Conservation (phyloP, 2,888 invertebrate genomes). For the Colletes collaris region DNA sequence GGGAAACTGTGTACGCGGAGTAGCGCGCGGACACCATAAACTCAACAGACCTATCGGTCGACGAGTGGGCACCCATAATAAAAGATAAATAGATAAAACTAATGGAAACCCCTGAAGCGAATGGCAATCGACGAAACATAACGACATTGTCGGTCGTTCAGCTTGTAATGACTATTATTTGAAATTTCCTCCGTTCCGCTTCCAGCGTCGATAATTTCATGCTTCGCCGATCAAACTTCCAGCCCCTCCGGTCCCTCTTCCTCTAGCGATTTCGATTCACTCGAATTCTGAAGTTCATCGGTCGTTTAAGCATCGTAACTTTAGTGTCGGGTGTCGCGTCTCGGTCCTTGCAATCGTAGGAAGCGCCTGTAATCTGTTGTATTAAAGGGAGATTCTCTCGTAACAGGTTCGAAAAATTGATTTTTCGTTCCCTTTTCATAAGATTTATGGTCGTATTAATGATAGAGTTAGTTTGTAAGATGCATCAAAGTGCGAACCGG, state of each 20-base stretch:
- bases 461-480: too few species aligned
- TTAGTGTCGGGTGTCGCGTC: conserved; percentile 8
- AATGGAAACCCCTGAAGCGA: conserved; percentile 36
- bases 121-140: conserved; percentile 37
- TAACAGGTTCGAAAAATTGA: too few species aligned
- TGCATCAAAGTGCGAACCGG: too few species aligned
- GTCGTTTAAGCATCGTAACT: conserved; percentile 39
- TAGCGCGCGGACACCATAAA: conserved; percentile 27
- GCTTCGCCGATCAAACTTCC: conserved; percentile 36
- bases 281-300: conserved; percentile 1
- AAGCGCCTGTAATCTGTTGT: background rate
- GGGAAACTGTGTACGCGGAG: conserved; percentile 16
- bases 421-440: too few species aligned
- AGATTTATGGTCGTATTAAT: too few species aligned
- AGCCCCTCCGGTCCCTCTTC: background rate
- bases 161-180: conserved; percentile 43
- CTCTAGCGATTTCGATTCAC: conserved; percentile 29
- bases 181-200: conserved; percentile 38
- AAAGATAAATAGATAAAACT: conserved; percentile 53
- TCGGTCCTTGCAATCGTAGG: conserved; percentile 12
- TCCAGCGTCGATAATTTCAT: conserved; percentile 43
- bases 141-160: conserved; percentile 39
- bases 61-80: conserved; percentile 28
- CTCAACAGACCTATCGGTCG: conserved; percentile 11
- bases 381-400: background rate